These are phyloP conservation scores for Carduelis carduelis DNA, from an alignment of 2,797 vertebrate genomes.

Conservation along the genomic window DNA sequence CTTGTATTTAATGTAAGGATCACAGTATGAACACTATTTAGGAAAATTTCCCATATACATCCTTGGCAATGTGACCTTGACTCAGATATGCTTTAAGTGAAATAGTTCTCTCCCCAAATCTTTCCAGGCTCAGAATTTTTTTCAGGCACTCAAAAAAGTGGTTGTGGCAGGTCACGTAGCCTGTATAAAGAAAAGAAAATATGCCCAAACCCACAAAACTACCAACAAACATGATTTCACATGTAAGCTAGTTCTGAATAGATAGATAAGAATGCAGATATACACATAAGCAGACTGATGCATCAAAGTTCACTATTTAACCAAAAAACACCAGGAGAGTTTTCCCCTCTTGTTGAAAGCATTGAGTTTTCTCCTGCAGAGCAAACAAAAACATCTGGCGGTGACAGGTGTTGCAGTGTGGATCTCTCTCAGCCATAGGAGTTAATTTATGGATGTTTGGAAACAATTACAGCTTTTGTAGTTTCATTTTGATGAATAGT, in stretches of 20 bases:
- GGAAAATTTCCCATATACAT: neutral
- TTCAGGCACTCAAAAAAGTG: neutral
- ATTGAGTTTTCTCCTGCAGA: neutral
- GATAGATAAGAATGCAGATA: neutral
- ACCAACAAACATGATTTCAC: neutral
- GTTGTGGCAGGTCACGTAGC: neutral
- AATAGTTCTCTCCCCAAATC: neutral
- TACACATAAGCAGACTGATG: neutral
- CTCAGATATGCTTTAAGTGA: neutral
- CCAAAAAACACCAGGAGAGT: neutral
- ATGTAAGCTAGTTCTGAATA: neutral
- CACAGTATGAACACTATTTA: neutral
- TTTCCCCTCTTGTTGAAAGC: neutral
- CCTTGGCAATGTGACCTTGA: neutral
- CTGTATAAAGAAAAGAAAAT: neutral
- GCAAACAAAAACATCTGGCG: neutral
- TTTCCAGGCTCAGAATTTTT: neutral
- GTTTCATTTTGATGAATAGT: neutral
- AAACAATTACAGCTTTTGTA: neutral
- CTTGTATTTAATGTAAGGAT: neutral
- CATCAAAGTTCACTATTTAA: neutral
- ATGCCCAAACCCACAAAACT: neutral
- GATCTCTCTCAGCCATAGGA: neutral
- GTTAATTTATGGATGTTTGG: neutral
- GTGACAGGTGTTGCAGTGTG: neutral